phyloP scores from a whole-genome alignment of 2,797 vertebrate species.

The Allobates femoralis region DNA sequence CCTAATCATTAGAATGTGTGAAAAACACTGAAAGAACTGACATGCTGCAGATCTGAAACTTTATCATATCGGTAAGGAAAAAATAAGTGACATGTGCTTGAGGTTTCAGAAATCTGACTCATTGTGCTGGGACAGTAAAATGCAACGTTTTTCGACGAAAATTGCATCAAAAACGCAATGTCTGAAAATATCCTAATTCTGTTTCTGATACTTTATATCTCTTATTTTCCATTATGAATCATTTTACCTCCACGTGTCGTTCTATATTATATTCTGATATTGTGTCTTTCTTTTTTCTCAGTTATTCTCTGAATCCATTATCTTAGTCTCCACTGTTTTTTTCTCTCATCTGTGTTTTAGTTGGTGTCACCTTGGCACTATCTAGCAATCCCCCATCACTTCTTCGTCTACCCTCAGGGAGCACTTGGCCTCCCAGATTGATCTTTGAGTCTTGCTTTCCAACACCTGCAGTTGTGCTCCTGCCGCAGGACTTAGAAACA shows the following conservation, averaged over 20 bases:
- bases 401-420: conserved; percentile 34
- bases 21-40: too few relatives aligned
- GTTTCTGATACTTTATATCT: background rate
- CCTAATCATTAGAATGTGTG: too few relatives aligned
- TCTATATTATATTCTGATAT: background rate
- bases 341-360: background rate
- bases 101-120: too few relatives aligned
- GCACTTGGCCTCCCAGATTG: conserved; percentile 45
- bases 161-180: too few relatives aligned
- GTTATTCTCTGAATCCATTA: background rate
- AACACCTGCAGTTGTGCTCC: conserved; percentile 40
- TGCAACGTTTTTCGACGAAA: too few relatives aligned
- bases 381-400: background rate
- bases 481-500: background rate
- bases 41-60: too few relatives aligned
- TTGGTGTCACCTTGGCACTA: background rate
- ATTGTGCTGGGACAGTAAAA: too few relatives aligned
- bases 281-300: background rate
- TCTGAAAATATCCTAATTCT: background rate
- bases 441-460: conserved; percentile 43
- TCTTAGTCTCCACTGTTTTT: background rate
- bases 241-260: background rate
- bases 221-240: background rate
- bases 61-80: too few relatives aligned
- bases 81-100: too few relatives aligned